phyloP scores from a whole-genome alignment of 1,140 invertebrate genomes.

The Leptinotarsa undecemlineata region DNA sequence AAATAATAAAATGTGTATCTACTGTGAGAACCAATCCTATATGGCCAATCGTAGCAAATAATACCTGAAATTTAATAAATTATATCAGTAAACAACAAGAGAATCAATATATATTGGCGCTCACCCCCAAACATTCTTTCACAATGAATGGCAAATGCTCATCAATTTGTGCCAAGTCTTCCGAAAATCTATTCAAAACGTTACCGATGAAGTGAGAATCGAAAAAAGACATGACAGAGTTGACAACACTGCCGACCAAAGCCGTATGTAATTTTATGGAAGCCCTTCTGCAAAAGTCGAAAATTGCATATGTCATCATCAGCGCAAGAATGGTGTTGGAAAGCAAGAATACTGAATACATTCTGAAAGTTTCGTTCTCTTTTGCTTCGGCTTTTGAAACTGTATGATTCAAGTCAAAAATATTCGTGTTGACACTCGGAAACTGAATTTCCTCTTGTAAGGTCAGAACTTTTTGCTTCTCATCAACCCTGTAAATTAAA shows the following conservation, averaged over 20 bases:
- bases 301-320: conserved; percentile 26
- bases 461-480: neutral
- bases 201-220: conserved; percentile 47
- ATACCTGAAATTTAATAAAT: conserved; percentile 21
- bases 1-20: conserved; percentile 34
- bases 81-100: too few relatives aligned
- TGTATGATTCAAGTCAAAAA: neutral
- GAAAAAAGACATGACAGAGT: conserved; percentile 45
- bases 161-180: conserved; percentile 45
- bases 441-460: neutral
- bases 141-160: conserved; percentile 44
- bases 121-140: conserved; percentile 36
- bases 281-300: conserved; percentile 29
- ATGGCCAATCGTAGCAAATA: conserved; percentile 37
- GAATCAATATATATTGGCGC: neutral
- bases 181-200: conserved; percentile 48
- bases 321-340: conserved; percentile 23
- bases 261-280: conserved; percentile 43
- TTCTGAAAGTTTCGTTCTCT: conserved; percentile 4
- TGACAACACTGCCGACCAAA: conserved; percentile 40
- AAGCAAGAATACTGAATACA: conserved; percentile 17
- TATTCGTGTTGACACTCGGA: too few relatives aligned
- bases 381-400: neutral
- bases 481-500: neutral
- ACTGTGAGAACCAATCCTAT: conserved; percentile 41